These are phyloP conservation scores for Eurystomus gularis DNA, from an alignment of 2,113 vertebrate genomes.

Conservation along the genomic window DNA sequence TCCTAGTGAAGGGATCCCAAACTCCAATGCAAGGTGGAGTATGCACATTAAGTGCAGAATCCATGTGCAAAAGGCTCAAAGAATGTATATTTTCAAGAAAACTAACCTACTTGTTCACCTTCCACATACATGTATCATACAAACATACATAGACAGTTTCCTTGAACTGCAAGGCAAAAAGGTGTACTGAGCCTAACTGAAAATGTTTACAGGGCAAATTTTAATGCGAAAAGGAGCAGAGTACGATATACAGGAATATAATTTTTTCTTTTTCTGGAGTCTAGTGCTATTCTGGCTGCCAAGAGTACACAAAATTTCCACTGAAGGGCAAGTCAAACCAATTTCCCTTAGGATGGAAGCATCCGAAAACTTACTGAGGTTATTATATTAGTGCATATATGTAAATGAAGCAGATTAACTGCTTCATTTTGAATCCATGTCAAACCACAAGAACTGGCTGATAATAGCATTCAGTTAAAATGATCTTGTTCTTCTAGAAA, in stretches of 20 bases:
- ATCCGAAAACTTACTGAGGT: neutral
- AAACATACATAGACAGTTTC: neutral
- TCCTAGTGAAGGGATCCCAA: neutral
- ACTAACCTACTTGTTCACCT: neutral
- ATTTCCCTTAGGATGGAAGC: conserved; percentile 32
- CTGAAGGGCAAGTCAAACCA: conserved; percentile 43
- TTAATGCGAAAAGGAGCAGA: neutral
- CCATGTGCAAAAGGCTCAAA: neutral
- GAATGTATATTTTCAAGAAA: neutral
- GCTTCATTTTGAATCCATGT: conserved; percentile 17
- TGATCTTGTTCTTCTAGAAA: neutral
- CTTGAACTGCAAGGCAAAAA: neutral
- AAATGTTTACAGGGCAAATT: neutral
- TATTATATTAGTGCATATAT: neutral
- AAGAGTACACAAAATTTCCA: neutral
- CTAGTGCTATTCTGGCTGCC: neutral
- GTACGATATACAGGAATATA: neutral
- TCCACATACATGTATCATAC: rapidly evolving
- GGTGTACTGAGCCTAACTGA: neutral
- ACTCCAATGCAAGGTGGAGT: neutral
- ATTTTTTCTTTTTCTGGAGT: neutral
- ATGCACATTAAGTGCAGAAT: neutral
- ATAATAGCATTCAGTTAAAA: conserved; percentile 44
- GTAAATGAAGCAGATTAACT: conserved; percentile 22
- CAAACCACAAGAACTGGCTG: conserved; percentile 55